Conservation (phyloP, 2,888 invertebrate genomes). For the Hirtodrosophila duncani region DNA sequence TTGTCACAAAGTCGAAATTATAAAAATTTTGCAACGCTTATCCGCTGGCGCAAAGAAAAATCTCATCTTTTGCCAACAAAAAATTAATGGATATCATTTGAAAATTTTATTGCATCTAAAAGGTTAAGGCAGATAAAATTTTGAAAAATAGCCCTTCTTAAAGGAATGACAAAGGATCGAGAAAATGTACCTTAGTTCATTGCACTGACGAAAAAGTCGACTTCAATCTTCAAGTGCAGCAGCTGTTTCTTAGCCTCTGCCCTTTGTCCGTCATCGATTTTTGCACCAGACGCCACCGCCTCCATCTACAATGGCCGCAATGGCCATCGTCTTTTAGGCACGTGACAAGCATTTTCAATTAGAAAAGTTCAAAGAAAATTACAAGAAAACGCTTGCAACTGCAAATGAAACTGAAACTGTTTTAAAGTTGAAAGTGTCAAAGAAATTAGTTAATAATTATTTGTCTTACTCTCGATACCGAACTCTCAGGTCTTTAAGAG, state of each 20-base stretch:
- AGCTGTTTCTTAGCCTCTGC: constrained; percentile 33
- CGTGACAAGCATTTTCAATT: constrained; percentile 57
- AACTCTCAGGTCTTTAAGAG: constrained; percentile 17
- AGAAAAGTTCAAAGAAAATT: no score
- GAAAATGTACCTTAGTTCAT: constrained; percentile 2
- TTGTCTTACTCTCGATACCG: constrained; percentile 14
- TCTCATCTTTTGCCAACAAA: constrained; percentile 29
- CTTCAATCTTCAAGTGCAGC: constrained; percentile 10
- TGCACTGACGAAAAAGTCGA: constrained; percentile 8
- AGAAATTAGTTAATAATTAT: constrained; percentile 61
- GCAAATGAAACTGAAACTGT: no score
- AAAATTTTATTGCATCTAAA: no score
- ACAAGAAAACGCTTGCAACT: no score
- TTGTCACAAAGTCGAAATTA: constrained; percentile 56
- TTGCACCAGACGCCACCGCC: constrained; percentile 60
- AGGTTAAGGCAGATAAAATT: constrained; percentile 8
- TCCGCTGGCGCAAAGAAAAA: constrained; percentile 9
- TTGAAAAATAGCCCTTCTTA: constrained; percentile 11
- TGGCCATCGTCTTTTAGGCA: no score
- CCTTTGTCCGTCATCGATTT: constrained; percentile 53
- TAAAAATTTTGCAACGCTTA: constrained; percentile 29
- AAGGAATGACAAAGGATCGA: constrained; percentile 33
- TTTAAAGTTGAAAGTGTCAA: constrained; percentile 47
- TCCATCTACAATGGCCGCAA: no score
- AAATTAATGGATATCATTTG: constrained; percentile 45